Conservation (phyloP, 2,888 invertebrate species). For the Melanargia galathea region DNA sequence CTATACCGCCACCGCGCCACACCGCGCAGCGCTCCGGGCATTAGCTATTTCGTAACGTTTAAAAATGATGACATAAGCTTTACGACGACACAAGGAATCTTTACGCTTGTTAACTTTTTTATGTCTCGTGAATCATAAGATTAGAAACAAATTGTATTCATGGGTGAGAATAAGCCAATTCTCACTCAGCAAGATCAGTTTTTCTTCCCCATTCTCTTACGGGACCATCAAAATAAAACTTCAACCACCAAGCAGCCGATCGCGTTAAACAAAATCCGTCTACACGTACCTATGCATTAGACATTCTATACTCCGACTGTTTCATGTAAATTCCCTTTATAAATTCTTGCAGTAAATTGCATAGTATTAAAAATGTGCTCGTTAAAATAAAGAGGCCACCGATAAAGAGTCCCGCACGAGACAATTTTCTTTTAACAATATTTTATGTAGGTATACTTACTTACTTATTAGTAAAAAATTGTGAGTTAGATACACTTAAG, state of each 20-base stretch:
- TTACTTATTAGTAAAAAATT: constrained; percentile 15
- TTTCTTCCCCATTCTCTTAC: too few relatives aligned
- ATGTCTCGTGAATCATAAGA: not conserved
- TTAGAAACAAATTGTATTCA: not conserved
- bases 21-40: constrained; percentile 29
- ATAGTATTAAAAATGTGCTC: constrained; percentile 38
- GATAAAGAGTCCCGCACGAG: constrained; percentile 32
- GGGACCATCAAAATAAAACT: too few relatives aligned
- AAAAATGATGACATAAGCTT: constrained; percentile 20
- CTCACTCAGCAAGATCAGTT: too few relatives aligned
- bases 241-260: too few relatives aligned
- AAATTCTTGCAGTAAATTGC: constrained; percentile 35
- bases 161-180: too few relatives aligned
- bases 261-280: constrained; percentile 25
- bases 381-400: constrained; percentile 37
- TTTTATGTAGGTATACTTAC: too few relatives aligned
- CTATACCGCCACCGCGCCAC: constrained; percentile 19
- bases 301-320: constrained; percentile 31
- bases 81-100: constrained; percentile 12
- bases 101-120: constrained; percentile 16
- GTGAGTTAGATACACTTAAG: constrained; percentile 7
- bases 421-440: constrained; percentile 38
- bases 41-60: constrained; percentile 34
- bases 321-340: constrained; percentile 34
- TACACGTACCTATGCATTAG: constrained; percentile 34